Evolutionary conservation across 2,113 vertebrate genomes (phyloP).

Genomic region (Cyprinodon variegatus): DNA sequence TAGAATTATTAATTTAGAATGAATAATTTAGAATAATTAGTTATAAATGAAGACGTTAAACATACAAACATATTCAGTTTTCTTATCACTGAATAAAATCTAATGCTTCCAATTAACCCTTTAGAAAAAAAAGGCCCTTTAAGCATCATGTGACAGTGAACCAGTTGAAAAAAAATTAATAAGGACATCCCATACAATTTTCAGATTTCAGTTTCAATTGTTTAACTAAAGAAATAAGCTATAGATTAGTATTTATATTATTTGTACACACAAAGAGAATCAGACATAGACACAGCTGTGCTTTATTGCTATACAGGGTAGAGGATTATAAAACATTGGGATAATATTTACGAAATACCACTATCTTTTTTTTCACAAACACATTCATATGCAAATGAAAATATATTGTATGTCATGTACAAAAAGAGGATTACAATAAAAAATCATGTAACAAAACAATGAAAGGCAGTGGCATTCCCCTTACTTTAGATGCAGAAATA

Average conservation of each 20-base stretch:
- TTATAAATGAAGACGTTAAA: no score
- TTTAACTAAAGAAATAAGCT: neutral
- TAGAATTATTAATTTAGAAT: no score
- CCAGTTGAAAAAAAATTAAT: neutral
- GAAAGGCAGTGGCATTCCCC: slow-evolving; percentile 68
- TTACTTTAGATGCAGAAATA: slow-evolving; percentile 55
- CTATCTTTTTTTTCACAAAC: slow-evolving; percentile 74
- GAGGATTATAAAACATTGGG: slow-evolving; percentile 81
- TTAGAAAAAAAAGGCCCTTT: no score
- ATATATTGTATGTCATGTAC: slow-evolving; percentile 71
- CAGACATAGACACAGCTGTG: slow-evolving; percentile 72
- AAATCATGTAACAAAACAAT: slow-evolving; percentile 35
- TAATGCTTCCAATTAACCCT: no score
- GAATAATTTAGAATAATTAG: no score
- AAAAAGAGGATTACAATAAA: slow-evolving; percentile 58
- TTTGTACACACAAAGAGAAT: neutral
- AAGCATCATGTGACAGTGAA: neutral
- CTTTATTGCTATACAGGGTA: slow-evolving; percentile 85
- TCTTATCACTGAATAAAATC: no score
- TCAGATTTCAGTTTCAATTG: neutral
- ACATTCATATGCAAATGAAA: slow-evolving; percentile 74
- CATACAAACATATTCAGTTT: no score
- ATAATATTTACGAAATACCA: slow-evolving; percentile 78
- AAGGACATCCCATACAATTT: no score
- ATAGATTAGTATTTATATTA: neutral